Base-by-base conservation (phyloP, 1,140 invertebrate genomes). In the Sinella curviseta region DNA sequence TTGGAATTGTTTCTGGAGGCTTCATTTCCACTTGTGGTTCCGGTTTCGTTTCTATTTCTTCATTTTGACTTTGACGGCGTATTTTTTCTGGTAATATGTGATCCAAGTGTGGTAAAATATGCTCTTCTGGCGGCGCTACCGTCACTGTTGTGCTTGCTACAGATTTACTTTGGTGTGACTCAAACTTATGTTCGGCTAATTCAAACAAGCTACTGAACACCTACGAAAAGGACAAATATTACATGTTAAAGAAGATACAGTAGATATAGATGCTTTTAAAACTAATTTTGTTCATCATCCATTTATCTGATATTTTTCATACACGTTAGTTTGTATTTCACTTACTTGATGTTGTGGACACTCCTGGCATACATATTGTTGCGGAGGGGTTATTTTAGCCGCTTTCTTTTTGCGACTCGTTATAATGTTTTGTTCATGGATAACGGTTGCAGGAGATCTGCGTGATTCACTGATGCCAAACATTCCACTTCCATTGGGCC, bases 171-270 rank as follows among this genome's bases (percentile, higher is more conserved):
- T 70, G 74, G 28, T 79, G 78, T 12, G 39, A 57, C 17, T 79
- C 75, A 28, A 79, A 67, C 33, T 79, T 79, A 20, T 79, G 78
- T 24, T 77, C 70, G 39, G 75, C 65, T 14, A 79, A 74, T 31
- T 79, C 78, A 54, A 79, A 79, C 28, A 79, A 76, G 48, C 78
- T 79, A 48, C 75, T 70, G 57, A 79, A 79, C 24, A 36, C 75
- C 78, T 79, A 30, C 17, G 20, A 60, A 60, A 60, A 60, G 39
- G 39, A 67, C 12, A 65, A 65, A n/a, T 20, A 77, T 30, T 0
- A 55, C 33, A 24, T 54, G 55, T 14, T 17, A 55, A 54, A 30
- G 2, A 0, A 24, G n/a, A n/a, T 48, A 48, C 39, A 48, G 39
- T 48, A 48, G 20, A 48, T 60, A 17, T 60, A 30, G 12, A 12